phyloP scores from a whole-genome alignment of 1,140 invertebrate species.

The Phortica variegata region DNA sequence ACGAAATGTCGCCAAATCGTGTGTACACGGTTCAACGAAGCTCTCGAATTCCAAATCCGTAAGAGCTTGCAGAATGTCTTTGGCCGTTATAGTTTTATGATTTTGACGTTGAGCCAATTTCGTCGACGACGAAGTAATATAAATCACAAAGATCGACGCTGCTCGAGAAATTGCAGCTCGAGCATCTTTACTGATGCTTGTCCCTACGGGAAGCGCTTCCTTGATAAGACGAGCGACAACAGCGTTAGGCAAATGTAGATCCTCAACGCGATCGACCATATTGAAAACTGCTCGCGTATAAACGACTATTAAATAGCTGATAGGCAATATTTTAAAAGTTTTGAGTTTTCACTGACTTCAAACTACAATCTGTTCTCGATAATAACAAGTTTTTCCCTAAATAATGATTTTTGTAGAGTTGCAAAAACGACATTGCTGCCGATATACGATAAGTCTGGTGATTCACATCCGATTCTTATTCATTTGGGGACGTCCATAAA shows the following conservation, averaged over 20 bases:
- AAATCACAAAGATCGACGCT: constrained; percentile 77
- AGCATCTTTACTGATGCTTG: constrained; percentile 79
- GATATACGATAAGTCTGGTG: no score
- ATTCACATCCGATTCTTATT: no score
- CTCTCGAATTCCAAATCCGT: constrained; percentile 89
- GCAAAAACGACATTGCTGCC: no score
- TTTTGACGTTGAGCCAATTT: constrained; percentile 78
- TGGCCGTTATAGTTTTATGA: constrained; percentile 82
- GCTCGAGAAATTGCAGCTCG: constrained; percentile 84
- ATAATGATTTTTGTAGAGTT: no score
- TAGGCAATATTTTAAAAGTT: no score
- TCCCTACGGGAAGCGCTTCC: constrained; percentile 78
- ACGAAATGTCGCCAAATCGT: constrained; percentile 70
- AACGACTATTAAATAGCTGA: no score
- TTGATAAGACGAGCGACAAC: constrained; percentile 88
- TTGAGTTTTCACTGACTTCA: no score
- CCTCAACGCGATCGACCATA: constrained; percentile 86
- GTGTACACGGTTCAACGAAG: constrained; percentile 78
- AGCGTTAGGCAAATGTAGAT: constrained; percentile 86
- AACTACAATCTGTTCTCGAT: no score
- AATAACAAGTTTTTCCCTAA: no score
- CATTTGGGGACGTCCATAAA: no score
- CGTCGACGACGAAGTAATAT: constrained; percentile 74
- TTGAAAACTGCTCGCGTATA: no score
- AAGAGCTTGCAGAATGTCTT: constrained; percentile 85